Base-by-base conservation (phyloP, 2,888 invertebrate species). In the Acrobeloides nanus region DNA sequence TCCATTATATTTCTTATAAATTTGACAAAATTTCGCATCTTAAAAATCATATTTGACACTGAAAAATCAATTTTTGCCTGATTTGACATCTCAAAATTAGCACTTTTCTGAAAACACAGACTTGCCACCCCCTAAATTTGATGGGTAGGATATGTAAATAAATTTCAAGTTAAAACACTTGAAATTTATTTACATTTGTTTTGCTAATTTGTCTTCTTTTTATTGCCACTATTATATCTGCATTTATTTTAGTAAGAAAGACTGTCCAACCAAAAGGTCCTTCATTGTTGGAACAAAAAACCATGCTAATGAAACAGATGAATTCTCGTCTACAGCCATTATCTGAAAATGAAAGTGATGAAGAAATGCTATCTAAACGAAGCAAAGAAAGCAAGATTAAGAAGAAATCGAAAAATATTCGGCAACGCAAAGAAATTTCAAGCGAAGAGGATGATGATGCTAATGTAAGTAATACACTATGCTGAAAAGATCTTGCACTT, bases 371-470 rank as follows among this genome's bases (percentile, higher is more conserved):
- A 12, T 15, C 10, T 15, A 29, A 29, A 15, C 29, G 33, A 23
- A 25, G 23, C 12, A 40, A 38, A 39, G 15, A 21, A n/a, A 23
- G 20, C 20, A 20, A 23, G 2, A 23, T 26, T 29, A 46, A 46
- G 12, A 15, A 38, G 18, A 12, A 31, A 17, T 6, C 39, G 2
- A 45, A 46, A 20, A 25, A 8, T 21, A 18, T 45, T 25, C 29
- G 40, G 15, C 17, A 41, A 20, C 18, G 31, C 49, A 56, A 38
- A 10, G 44, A 43, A 15, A 4, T 4, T 3, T 40, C 41, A 8
- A 45, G 45, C 24, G 55, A 57, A n/a, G 51, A 52, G n/a, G 56
- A 53, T 26, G 29, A 27, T 25, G 53, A 57, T 23, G 52, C 35
- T 17, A 41, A 35, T n/a, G 31, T 39, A 32, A 47, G n/a, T n/a